These are phyloP conservation scores for Tachysurus vachellii DNA, from an alignment of 2,113 vertebrate species.

Conservation along the genomic window DNA sequence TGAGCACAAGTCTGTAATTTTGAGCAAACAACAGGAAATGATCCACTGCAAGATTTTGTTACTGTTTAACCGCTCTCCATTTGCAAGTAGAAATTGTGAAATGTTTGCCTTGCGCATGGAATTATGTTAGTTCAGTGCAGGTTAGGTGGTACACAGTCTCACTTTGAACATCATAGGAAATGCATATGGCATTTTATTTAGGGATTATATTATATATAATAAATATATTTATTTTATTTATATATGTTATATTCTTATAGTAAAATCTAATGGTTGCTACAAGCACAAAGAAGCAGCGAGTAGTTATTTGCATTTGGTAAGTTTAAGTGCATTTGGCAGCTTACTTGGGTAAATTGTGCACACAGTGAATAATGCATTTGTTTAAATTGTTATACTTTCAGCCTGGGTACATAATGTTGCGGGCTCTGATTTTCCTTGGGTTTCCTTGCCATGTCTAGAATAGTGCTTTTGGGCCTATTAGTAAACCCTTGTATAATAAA, in stretches of 20 bases:
- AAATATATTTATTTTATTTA: background rate
- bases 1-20: background rate
- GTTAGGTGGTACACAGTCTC: background rate
- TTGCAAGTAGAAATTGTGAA: background rate
- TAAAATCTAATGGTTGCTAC: background rate
- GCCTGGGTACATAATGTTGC: background rate
- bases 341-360: constrained; percentile 9
- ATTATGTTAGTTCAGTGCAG: background rate
- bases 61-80: background rate
- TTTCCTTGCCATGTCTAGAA: background rate
- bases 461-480: background rate
- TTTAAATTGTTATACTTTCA: constrained; percentile 24
- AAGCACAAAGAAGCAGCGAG: background rate
- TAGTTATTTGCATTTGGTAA: background rate
- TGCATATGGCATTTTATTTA: no score
- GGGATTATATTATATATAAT: no score
- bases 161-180: background rate
- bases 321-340: constrained; percentile 6
- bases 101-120: background rate
- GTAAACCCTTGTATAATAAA: background rate
- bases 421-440: background rate
- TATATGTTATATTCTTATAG: background rate
- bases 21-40: constrained; percentile 11
- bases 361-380: constrained; percentile 19
- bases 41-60: background rate